Evolutionary conservation across 2,888 invertebrate species (phyloP).

Genomic region (Pharmacophagus antenor): DNA sequence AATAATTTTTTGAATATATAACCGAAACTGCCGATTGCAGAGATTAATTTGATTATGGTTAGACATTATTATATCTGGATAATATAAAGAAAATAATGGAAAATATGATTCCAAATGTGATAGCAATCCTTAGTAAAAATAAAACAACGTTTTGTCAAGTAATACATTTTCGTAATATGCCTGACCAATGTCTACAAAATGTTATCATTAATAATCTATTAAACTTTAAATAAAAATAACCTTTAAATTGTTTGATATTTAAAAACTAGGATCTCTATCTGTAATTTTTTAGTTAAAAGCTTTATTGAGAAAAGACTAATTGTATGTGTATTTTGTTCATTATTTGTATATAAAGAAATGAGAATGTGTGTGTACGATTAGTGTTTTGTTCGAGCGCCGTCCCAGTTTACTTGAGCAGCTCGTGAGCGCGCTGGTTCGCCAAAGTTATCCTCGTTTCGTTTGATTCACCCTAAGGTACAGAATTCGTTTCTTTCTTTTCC

Average conservation of each 20-base stretch:
- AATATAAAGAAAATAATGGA: neutral
- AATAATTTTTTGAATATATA: neutral
- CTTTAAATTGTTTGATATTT: neutral
- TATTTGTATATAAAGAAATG: neutral
- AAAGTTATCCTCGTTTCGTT: constrained; percentile 98
- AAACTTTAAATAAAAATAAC: neutral
- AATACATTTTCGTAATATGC: neutral
- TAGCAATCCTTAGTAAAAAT: neutral
- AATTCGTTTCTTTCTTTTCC: constrained; percentile 21
- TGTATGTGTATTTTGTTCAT: neutral
- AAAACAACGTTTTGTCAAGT: neutral
- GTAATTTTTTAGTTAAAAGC: neutral
- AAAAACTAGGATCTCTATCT: neutral
- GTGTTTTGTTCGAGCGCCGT: constrained; percentile 54
- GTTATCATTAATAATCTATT: too few relatives aligned
- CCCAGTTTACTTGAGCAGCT: constrained; percentile 92
- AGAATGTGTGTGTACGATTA: constrained; percentile 15
- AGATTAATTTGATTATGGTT: constrained; percentile 11
- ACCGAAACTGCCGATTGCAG: constrained; percentile 21
- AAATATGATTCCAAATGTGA: neutral
- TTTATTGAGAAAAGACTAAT: neutral
- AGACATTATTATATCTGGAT: neutral
- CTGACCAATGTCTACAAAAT: too few relatives aligned
- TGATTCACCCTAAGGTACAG: constrained; percentile 84
- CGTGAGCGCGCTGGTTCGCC: constrained; percentile 98